phyloP scores from a whole-genome alignment of 2,113 vertebrate genomes.

The Illadopsis cleaveri region DNA sequence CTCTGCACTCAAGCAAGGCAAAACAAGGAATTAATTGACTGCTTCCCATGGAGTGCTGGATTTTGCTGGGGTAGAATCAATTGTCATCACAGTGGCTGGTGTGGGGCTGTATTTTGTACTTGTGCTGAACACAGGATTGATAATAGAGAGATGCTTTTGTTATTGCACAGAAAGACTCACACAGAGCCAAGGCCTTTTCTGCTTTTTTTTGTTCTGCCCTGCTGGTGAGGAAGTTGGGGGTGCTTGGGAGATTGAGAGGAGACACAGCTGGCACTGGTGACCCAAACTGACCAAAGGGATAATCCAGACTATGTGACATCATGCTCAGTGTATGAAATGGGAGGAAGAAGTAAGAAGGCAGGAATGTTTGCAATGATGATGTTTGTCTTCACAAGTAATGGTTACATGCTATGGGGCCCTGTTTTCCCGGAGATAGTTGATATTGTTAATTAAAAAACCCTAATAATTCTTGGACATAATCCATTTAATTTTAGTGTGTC shows the following conservation, averaged over 20 bases:
- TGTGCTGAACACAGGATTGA: background rate
- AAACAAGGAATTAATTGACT: background rate
- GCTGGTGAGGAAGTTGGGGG: rapidly evolving
- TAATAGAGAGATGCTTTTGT: background rate
- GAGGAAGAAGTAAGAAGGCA: rapidly evolving
- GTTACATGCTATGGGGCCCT: no score
- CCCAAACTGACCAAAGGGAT: background rate
- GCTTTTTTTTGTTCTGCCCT: background rate
- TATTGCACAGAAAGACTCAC: background rate
- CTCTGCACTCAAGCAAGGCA: background rate
- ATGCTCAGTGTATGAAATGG: background rate
- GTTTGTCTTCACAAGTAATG: background rate
- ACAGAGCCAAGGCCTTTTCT: background rate
- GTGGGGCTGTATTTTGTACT: background rate
- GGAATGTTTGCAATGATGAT: background rate
- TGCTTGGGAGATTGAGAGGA: rapidly evolving
- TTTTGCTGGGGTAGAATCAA: background rate
- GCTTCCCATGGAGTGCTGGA: background rate
- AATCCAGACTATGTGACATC: background rate
- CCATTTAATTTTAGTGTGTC: background rate
- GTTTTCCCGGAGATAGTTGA: background rate
- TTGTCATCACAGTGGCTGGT: background rate
- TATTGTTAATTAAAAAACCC: background rate
- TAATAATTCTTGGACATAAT: background rate
- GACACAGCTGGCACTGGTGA: background rate